Percentiles rank a stretch among this genome's conserved stretches.
Conservation (phyloP, 2,113 vertebrate species). For the Otocyon megalotis region DNA sequence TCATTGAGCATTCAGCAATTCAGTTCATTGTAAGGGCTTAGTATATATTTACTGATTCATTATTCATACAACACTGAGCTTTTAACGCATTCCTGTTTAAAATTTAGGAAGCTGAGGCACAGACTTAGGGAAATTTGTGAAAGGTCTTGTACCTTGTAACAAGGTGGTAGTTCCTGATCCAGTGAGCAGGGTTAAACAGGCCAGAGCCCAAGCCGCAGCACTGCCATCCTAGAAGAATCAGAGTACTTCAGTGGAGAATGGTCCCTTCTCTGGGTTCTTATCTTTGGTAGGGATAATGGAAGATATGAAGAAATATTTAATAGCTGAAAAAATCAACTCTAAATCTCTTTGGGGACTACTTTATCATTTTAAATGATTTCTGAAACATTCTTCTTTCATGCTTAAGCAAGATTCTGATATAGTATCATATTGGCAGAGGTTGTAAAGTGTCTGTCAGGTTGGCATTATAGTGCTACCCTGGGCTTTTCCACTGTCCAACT, state of each 20-base stretch:
- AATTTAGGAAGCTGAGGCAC: neutral
- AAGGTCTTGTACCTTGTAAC: neutral
- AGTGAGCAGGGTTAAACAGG: neutral
- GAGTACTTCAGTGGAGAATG: neutral
- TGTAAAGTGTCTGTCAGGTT: slow-evolving; percentile 48
- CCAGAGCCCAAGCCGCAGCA: neutral
- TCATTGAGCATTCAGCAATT: neutral
- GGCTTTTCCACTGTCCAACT: slow-evolving; percentile 49
- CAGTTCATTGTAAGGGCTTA: neutral
- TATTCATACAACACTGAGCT: neutral
- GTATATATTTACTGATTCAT: neutral
- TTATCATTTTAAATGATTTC: slow-evolving; percentile 50
- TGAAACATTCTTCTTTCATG: slow-evolving; percentile 53
- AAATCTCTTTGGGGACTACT: slow-evolving; percentile 21
- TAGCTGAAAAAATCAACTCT: slow-evolving; percentile 7
- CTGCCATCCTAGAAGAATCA: neutral
- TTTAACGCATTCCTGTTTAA: neutral
- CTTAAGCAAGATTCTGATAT: slow-evolving; percentile 65
- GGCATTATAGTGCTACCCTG: slow-evolving; percentile 41
- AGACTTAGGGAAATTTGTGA: neutral
- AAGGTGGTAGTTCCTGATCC: neutral
- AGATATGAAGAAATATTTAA: slow-evolving; percentile 34
- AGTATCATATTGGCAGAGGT: slow-evolving; percentile 32
- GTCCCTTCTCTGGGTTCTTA: neutral
- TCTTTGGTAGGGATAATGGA: neutral